Conservation (phyloP, 1,140 invertebrate species). For the Palaemon carinicauda region DNA sequence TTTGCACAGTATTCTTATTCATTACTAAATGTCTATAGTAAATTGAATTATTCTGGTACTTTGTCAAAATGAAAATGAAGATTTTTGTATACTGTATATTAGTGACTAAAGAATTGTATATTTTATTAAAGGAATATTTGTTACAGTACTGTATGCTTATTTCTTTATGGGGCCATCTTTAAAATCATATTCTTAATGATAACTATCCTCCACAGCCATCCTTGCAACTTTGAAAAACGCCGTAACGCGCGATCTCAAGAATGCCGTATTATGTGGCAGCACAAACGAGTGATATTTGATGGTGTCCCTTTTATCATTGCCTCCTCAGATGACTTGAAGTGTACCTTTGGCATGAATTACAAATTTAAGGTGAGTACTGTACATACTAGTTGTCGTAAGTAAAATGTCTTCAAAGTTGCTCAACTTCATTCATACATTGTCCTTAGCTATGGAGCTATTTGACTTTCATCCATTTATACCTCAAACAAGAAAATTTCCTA, state of each 20-base stretch:
- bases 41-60: too few relatives aligned
- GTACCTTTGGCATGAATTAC: slow-evolving; percentile 45
- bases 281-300: slow-evolving; percentile 13
- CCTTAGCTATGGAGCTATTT: neutral
- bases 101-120: too few relatives aligned
- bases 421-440: too few relatives aligned
- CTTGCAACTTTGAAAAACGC: slow-evolving; percentile 25
- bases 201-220: slow-evolving; percentile 8
- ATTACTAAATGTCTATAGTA: too few relatives aligned
- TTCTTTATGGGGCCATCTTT: too few relatives aligned
- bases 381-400: neutral
- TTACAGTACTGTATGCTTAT: too few relatives aligned
- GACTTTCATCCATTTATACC: neutral
- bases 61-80: too few relatives aligned
- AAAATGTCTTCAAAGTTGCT: too few relatives aligned
- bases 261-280: slow-evolving; percentile 44
- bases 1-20: too few relatives aligned
- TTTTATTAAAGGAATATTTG: too few relatives aligned
- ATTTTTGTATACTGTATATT: too few relatives aligned
- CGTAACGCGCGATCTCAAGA: slow-evolving; percentile 4
- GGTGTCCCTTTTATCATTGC: slow-evolving; percentile 35
- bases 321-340: slow-evolving; percentile 38
- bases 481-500: neutral
- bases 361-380: slow-evolving; percentile 27
- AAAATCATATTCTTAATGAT: neutral